Percentiles rank a stretch among this genome's conserved stretches.
Evolutionary conservation across 2,797 vertebrate genomes (phyloP).

Genomic region (Siniperca obscura): DNA sequence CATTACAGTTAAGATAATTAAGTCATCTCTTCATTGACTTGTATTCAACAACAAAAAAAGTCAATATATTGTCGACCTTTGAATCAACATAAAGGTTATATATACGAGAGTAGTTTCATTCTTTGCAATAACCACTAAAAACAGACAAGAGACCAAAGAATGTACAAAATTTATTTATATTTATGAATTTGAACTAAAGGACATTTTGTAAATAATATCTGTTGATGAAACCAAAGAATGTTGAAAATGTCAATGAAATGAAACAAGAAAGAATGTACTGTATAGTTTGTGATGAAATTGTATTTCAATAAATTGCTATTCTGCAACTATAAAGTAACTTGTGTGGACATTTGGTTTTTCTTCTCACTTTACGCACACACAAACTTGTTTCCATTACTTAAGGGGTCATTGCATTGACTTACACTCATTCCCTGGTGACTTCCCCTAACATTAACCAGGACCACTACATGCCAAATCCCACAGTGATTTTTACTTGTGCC

Average conservation of each 20-base stretch:
- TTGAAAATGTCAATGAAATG: conserved; percentile 51
- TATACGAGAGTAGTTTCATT: neutral
- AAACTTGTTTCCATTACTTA: neutral
- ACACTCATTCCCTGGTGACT: neutral
- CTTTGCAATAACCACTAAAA: conserved; percentile 72
- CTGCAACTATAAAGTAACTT: conserved; percentile 31
- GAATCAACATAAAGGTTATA: conserved; percentile 1
- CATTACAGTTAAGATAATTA: neutral
- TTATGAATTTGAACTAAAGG: conserved; percentile 76
- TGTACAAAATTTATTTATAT: conserved; percentile 83
- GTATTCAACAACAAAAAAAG: neutral
- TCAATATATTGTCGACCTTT: conserved; percentile 7
- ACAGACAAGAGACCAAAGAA: conserved; percentile 77
- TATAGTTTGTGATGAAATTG: conserved; percentile 62
- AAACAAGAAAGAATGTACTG: conserved; percentile 69
- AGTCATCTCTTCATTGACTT: neutral
- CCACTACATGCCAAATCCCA: neutral
- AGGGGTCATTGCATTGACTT: neutral
- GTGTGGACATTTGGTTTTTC: conserved; percentile 5
- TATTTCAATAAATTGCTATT: conserved; percentile 75
- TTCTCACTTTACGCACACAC: neutral
- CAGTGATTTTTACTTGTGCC: no score
- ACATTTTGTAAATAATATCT: conserved; percentile 78
- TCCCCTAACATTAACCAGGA: neutral
- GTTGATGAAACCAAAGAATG: conserved; percentile 66